Evolutionary conservation across 2,113 vertebrate genomes (phyloP), one percentile per base, ranked within the genome.

Genomic region (Porphyrio hochstetteri): DNA sequence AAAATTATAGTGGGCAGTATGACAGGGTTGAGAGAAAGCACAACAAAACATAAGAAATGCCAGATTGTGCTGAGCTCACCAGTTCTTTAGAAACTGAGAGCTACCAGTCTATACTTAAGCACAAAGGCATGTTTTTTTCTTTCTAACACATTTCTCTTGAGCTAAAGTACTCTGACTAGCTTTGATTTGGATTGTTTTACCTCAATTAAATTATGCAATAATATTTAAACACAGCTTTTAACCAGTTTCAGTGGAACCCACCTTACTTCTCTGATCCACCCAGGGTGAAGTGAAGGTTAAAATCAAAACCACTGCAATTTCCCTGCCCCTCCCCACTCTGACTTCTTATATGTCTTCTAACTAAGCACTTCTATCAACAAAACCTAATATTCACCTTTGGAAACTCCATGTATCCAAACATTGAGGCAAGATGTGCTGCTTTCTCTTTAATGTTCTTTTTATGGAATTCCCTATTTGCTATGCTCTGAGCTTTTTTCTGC

Each of bases 361-460:
- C n/a, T 72, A 42, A 35, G 38, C 31, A 91, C 29, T 53, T 92
- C 59, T 94, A 48, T 10, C 48, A 48, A 23, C 50, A 52, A 52
- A 52, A 52, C 50, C 50, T 52, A 52, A 97, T 97, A 98, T 95
- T 99, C 99, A 99, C 99, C 99, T 99, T 98, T 4, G 98, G 97
- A 82, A 98, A 96, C 82, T 98, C 97, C 94, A 86, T 59, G 63
- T 97, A 97, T 95, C 97, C 98, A 96, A 99, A 99, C 98, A 99
- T 96, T 76, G 98, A 98, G 20, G 98, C 98, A 61, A 99, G 98
- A 94, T 99, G 99, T 95, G 98, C 98, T 2, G 98, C 99, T 88
- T 99, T 99, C 93, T 99, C 99, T 97, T 99, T 99, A 97, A 99
- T 98, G 96, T 98, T 99, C 98, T 99, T 99, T 98, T 98, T 98